Evolutionary conservation across 2,888 invertebrate genomes (phyloP).

Genomic region (Acrocyrtus sp.): DNA sequence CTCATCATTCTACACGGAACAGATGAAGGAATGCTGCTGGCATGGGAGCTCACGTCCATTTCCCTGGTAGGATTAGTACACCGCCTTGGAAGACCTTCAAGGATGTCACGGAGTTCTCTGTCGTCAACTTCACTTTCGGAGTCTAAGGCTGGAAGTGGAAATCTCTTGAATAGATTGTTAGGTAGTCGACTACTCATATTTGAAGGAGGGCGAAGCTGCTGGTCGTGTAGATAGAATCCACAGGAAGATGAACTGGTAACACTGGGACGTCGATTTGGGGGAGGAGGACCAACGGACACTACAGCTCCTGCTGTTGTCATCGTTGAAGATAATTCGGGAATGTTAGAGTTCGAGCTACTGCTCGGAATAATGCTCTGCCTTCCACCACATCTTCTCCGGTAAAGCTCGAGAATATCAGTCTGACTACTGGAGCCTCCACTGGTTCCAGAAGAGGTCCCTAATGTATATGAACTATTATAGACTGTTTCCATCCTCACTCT

Average conservation of each 20-base stretch:
- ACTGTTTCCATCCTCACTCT: too few species aligned
- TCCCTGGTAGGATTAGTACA: constrained; percentile 36
- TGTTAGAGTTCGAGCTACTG: not conserved
- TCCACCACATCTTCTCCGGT: constrained; percentile 18
- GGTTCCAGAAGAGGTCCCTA: constrained; percentile 32
- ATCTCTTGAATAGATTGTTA: constrained; percentile 19
- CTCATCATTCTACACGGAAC: not conserved
- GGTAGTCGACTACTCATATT: not conserved
- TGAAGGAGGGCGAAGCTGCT: constrained; percentile 2
- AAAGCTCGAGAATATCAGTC: constrained; percentile 40
- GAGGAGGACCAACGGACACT: not conserved
- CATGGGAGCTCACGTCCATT: constrained; percentile 17
- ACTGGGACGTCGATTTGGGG: not conserved
- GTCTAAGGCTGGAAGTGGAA: constrained; percentile 24
- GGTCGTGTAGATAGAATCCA: constrained; percentile 23
- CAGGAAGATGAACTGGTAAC: constrained; percentile 2
- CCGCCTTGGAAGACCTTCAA: constrained; percentile 26
- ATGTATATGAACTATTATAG: constrained; percentile 35
- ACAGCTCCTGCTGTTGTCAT: too few species aligned
- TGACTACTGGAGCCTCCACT: constrained; percentile 19
- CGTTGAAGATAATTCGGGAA: too few species aligned
- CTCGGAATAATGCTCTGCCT: not conserved
- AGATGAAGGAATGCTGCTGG: constrained; percentile 15
- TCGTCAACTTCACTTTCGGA: constrained; percentile 31
- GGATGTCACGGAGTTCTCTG: constrained; percentile 24